Conservation (phyloP, 2,888 invertebrate species). For the Athalia cordata region DNA sequence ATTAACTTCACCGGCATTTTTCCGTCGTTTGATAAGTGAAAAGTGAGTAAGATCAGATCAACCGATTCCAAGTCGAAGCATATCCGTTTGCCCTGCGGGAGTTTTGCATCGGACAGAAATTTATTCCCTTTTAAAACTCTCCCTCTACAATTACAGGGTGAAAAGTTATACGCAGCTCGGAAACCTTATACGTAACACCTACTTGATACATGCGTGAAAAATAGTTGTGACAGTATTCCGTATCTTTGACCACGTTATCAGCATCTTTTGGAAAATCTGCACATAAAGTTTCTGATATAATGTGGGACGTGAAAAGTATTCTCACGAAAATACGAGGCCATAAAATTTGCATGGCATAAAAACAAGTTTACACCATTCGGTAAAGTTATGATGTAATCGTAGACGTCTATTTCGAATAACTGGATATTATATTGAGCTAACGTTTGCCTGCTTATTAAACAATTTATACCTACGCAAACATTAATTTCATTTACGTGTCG, state of each 20-base stretch:
- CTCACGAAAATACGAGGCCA: background rate
- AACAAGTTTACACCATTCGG: background rate
- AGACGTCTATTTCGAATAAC: too few species aligned
- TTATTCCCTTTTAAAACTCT: background rate
- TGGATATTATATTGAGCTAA: too few species aligned
- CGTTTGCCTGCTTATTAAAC: too few species aligned
- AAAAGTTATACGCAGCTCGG: background rate
- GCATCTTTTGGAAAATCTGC: conserved; percentile 10
- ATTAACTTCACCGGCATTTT: conserved; percentile 8
- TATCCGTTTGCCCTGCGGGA: background rate
- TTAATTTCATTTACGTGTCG: too few species aligned
- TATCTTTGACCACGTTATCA: conserved; percentile 5
- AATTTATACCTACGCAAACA: too few species aligned
- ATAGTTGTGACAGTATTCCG: conserved; percentile 11
- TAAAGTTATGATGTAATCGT: too few species aligned
- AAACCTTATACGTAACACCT: background rate
- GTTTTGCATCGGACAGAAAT: background rate
- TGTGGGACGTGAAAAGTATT: background rate
- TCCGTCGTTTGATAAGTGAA: conserved; percentile 9
- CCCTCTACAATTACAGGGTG: background rate
- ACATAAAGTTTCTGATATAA: conserved; percentile 5
- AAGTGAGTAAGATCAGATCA: conserved; percentile 11
- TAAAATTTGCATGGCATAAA: conserved; percentile 6
- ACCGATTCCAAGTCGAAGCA: background rate
- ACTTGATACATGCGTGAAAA: background rate